Base-by-base conservation (phyloP, 2,888 invertebrate genomes). In the Cataglyphis livida region DNA sequence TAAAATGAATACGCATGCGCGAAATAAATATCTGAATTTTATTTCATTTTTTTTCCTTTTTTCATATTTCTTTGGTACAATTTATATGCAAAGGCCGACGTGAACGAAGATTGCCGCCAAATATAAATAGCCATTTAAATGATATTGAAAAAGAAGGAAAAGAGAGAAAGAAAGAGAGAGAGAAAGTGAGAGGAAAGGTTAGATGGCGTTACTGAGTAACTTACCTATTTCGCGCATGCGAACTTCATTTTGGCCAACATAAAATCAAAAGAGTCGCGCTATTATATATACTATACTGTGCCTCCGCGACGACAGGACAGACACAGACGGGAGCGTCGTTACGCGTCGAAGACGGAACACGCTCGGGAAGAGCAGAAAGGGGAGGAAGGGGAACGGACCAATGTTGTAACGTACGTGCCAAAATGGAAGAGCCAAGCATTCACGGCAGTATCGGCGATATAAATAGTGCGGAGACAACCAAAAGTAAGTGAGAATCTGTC, bases 341-440 rank as follows among this genome's bases (percentile, higher is more conserved):
- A 82, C 81, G 87, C 88, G 75, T 81, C 82, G 62, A 44, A 28
- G 65, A 73, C 64, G 62, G 62, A 51, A 68, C 35, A 82, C 74
- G 59, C 15, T n/a, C 59, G 68, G 68, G 57, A 64, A 54, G 85
- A 82, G 83, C 35, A 82, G 85, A 71, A 85, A 88, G 84, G 83
- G 73, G 82, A 73, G 84, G 84, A 81, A 44, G n/a, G 51, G 51
- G 73, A 81, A 83, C 70, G 87, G 89, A 86, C 89, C 90, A 91
- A 92, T 92, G 90, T 91, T 92, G 92, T 93, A 93, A 93, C 92
- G 90, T 89, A 90, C 92, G 91, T 25, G 93, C 93, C 94, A 94
- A 94, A 94, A 94, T 94, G 94, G 94, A 94, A 93, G 94, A 94
- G 93, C 94, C 92, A 91, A 94, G 93, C 91, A 93, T 93, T 91